Percentiles rank a stretch among this genome's conserved stretches.
These are phyloP conservation scores for Melinaea menophilus DNA, from an alignment of 2,888 invertebrate species.

Conservation along the genomic window DNA sequence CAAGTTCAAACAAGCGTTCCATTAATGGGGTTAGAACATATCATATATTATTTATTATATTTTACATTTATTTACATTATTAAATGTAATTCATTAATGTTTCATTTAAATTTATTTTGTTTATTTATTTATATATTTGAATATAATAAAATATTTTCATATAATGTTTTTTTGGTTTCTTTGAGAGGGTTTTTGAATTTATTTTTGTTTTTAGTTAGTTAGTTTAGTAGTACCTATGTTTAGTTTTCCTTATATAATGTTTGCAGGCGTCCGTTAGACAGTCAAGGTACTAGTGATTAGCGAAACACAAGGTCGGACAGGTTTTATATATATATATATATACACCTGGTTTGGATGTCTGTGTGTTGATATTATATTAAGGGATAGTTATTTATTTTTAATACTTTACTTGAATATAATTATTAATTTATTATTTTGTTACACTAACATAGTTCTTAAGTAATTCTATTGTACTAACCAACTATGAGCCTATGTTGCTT, in stretches of 20 bases:
- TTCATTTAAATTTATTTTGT: conserved; percentile 18
- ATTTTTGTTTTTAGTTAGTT: too few species aligned
- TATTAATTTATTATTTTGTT: too few species aligned
- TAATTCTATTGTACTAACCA: too few species aligned
- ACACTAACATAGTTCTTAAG: too few species aligned
- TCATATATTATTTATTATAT: background rate
- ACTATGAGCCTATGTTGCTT: too few species aligned
- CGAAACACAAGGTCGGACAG: conserved; percentile 66
- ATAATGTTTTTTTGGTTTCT: too few species aligned
- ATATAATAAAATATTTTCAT: too few species aligned
- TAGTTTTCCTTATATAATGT: conserved; percentile 11
- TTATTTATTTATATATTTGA: background rate
- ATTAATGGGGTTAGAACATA: conserved; percentile 42
- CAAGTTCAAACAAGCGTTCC: conserved; percentile 65
- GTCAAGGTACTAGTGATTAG: conserved; percentile 75
- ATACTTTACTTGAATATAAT: too few species aligned
- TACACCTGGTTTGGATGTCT: background rate
- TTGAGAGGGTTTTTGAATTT: too few species aligned
- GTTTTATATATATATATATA: background rate
- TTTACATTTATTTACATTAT: background rate
- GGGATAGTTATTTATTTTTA: too few species aligned
- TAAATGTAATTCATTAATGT: conserved; percentile 9
- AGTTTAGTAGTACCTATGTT: conserved; percentile 7
- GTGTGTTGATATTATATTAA: background rate
- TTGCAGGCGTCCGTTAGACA: conserved; percentile 45